A percentile compares a stretch with the other conserved stretches of the same genome.
Evolutionary conservation across 2,888 invertebrate species (phyloP).

Genomic region (Parnassius orleans): DNA sequence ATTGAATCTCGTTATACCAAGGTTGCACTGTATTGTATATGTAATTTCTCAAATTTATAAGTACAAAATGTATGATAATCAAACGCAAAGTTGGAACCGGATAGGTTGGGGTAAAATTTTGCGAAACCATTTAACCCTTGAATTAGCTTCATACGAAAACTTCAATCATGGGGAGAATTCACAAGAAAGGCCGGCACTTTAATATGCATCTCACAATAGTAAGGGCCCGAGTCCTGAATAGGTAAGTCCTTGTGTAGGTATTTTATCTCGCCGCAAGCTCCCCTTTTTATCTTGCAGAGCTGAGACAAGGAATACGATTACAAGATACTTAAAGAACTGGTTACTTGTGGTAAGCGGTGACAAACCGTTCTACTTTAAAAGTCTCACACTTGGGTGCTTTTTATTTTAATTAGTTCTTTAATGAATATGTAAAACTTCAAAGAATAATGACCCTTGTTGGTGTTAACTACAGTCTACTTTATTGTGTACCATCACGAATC

Average conservation of each 20-base stretch:
- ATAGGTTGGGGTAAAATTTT: conserved; percentile 2
- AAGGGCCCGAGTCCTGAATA: conserved; percentile 70
- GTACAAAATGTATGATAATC: no score
- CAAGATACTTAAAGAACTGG: conserved; percentile 57
- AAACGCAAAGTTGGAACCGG: neutral
- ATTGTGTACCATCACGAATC: no score
- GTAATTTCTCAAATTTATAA: no score
- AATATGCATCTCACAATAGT: conserved; percentile 76
- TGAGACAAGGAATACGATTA: conserved; percentile 58
- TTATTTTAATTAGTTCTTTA: no score
- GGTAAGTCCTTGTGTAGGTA: conserved; percentile 66
- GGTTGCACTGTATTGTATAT: no score
- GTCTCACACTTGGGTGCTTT: neutral
- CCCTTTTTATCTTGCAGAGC: conserved; percentile 55
- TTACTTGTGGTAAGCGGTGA: conserved; percentile 36
- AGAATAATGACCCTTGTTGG: no score
- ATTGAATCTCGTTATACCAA: no score
- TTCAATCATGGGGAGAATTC: conserved; percentile 66
- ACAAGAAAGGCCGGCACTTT: conserved; percentile 63
- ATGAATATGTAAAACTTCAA: no score
- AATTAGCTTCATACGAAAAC: conserved; percentile 60
- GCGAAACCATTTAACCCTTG: conserved; percentile 60
- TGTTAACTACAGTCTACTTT: no score
- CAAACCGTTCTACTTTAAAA: conserved; percentile 1
- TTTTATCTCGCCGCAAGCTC: conserved; percentile 72